Evolutionary conservation across 2,113 vertebrate genomes (phyloP), one percentile per base, ranked within the genome.

Genomic region (Campylomormyrus numenius): DNA sequence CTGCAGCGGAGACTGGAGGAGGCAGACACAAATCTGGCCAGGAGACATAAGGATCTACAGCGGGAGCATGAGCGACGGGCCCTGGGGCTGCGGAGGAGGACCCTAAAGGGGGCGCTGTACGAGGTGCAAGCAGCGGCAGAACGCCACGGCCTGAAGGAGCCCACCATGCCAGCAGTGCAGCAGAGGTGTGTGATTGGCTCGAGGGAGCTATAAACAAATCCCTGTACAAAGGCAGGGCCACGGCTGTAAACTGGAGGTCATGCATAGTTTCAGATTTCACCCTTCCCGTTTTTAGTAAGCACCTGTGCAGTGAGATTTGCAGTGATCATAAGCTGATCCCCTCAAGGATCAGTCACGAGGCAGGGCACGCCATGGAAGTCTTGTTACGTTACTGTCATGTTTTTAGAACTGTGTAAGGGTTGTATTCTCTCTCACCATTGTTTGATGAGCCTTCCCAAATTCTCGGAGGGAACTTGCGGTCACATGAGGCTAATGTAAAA

Each of bases 91-190:
- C 97, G 95, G 94, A 97, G 93, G 39, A 91, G 92, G 45, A 94
- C 95, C 0, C 93, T 98, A 88, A 91, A 96, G 83, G 96, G 94
- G 89, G 96, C 94, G 92, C 94, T 99, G 91, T 96, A 95, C 89
- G 97, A 96, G 88, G 88, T 99, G 4, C 94, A 93, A 84, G 94
- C 93, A 3, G 92, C 92, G 0, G 94, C 97, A 7, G 95, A 95
- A 90, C 94, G 92, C 42, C 94, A 97, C 91, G 95, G 97, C 9
- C 94, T 99, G 53, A 97, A 96, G 90, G 98, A 99, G 92, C 95
- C 98, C 48, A 98, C 97, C 17, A 94, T 96, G 88, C 98, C 97
- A 11, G 98, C 97, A 13, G 92, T 99, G 39, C 97, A 98, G 31
- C 95, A 97, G 91, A 97, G 97, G 98, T 99, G 86, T 90, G 89